Evolutionary conservation across 2,797 vertebrate genomes (phyloP), one percentile per base, ranked within the genome.

Genomic region (Erethizon dorsatum): DNA sequence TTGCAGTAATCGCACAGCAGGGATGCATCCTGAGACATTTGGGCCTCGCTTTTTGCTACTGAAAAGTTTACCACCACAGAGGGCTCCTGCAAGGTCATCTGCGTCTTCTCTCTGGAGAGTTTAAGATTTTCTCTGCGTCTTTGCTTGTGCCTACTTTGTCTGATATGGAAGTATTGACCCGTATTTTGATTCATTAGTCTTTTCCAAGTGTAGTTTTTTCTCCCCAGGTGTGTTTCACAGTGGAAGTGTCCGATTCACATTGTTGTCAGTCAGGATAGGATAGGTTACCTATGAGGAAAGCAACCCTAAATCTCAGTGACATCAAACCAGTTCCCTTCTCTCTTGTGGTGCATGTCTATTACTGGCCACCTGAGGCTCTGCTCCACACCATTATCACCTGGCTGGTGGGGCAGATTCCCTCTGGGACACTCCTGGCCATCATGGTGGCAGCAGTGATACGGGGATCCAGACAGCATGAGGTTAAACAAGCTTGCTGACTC

Each of bases 401-500:
- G 18, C 0, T 33, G 24, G 8, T 2, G 13, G 31, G 18, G 12
- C 12, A 22, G 47, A 1, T 4, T 75, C n/a, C 13, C 41, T 80
- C 26, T 22, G 41, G 83, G 28, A 13, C 12, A 4, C 7, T 11
- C 8, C 13, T 45, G 47, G 45, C 11, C 6, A 13, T 22, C 2
- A 0, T 4, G 37, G 12, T 14, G 67, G 28, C 2, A 2, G 4
- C 13, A 2, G 26, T 3, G 33, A 57, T 45, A 1, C 4, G 22
- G 22, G 15, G 28, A 10, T 6, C 11, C 6, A 10, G 47, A 37
- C 20, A 5, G 18, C 0, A 0, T 14, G 31, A 0, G 6, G 15
- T 20, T 2, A 31, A 2, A 14, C 11, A 15, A 4, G 5, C 17
- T 3, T 0, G 2, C 26, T 3, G 7, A 13, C 7, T 3, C 26